Evolutionary conservation across 1,140 invertebrate genomes (phyloP).

Genomic region (Brachionus paranguensis): DNA sequence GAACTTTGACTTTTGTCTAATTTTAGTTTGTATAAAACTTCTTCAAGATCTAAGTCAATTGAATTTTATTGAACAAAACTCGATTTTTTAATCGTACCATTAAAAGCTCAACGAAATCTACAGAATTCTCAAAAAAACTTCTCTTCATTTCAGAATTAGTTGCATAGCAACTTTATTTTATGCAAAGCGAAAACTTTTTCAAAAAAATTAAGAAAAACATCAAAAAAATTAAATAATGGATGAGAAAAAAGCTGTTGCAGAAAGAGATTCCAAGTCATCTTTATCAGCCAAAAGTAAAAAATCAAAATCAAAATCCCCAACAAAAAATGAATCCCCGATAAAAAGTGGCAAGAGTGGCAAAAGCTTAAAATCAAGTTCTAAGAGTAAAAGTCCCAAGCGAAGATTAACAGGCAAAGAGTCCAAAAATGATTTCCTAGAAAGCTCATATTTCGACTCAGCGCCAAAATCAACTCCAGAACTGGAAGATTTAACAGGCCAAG

Average conservation of each 20-base stretch:
- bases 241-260: neutral
- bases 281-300: slow-evolving; percentile 2
- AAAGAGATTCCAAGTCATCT: neutral
- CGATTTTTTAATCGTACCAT: too few relatives aligned
- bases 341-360: slow-evolving; percentile 20
- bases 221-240: neutral
- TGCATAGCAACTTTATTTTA: slow-evolving; percentile 20
- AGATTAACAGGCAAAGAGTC: neutral
- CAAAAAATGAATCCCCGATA: neutral
- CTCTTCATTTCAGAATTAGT: neutral
- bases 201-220: neutral
- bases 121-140: neutral
- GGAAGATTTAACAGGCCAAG: slow-evolving; percentile 46
- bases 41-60: too few relatives aligned
- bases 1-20: too few relatives aligned
- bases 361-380: slow-evolving; percentile 1
- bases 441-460: neutral
- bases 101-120: neutral
- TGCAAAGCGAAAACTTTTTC: neutral
- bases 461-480: slow-evolving; percentile 35
- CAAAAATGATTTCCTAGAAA: neutral
- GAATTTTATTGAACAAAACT: too few relatives aligned
- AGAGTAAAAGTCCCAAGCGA: slow-evolving; percentile 20
- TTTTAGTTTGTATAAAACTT: too few relatives aligned
- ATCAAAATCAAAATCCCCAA: slow-evolving; percentile 34